Evolutionary conservation across 2,888 invertebrate species (phyloP).

Genomic region (Notocelia uddmanniana): DNA sequence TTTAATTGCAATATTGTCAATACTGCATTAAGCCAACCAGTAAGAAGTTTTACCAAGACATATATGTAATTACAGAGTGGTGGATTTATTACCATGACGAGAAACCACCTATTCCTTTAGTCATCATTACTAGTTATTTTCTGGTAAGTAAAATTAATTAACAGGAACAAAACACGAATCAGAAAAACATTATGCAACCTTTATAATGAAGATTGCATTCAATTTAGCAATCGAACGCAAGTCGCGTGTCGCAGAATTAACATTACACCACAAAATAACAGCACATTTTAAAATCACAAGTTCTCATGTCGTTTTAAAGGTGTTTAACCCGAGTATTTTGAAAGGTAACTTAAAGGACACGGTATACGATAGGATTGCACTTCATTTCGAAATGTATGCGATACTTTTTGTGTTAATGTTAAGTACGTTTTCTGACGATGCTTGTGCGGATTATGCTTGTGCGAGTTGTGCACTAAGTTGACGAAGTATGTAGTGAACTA

Average conservation of each 20-base stretch:
- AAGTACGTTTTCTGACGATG: too few species aligned
- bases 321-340: constrained; percentile 37
- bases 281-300: constrained; percentile 14
- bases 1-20: too few species aligned
- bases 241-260: constrained; percentile 14
- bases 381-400: constrained; percentile 25
- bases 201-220: constrained; percentile 17
- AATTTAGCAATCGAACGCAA: constrained; percentile 10
- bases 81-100: too few species aligned
- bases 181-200: constrained; percentile 10
- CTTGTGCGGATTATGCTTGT: too few species aligned
- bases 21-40: too few species aligned
- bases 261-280: constrained; percentile 31
- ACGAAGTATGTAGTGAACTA: too few species aligned
- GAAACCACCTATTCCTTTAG: too few species aligned
- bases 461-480: too few species aligned
- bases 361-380: constrained; percentile 17
- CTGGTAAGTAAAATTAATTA: not conserved
- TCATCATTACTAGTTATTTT: too few species aligned
- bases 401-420: too few species aligned
- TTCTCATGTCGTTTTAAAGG: constrained; percentile 35
- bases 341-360: constrained; percentile 43
- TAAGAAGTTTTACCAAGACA: too few species aligned
- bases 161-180: not conserved
- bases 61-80: too few species aligned